Percentiles rank a stretch among this genome's conserved stretches.
Conservation (phyloP, 1,140 invertebrate species). For the Colletes latitarsis region DNA sequence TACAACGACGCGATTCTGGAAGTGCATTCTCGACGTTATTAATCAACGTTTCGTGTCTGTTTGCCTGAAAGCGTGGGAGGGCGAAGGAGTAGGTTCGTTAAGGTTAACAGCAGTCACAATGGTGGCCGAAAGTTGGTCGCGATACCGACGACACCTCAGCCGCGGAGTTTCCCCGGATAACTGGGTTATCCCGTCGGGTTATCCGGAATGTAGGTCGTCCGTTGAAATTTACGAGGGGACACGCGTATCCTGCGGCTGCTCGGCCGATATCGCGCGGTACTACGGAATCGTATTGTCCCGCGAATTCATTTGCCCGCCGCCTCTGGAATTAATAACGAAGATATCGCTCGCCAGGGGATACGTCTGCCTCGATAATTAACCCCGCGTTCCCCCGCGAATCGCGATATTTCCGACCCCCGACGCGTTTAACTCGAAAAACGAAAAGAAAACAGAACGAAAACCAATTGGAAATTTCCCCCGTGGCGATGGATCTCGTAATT, state of each 20-base stretch:
- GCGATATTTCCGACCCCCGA: no score
- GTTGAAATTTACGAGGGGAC: slow-evolving; percentile 46
- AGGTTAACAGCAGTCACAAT: slow-evolving; percentile 19
- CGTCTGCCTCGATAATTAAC: no score
- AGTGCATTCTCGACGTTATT: no score
- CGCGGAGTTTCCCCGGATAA: slow-evolving; percentile 36
- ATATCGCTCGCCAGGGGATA: neutral
- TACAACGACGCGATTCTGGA: no score
- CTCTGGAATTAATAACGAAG: slow-evolving; percentile 29
- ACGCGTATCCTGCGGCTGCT: neutral
- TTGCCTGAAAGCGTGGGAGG: no score
- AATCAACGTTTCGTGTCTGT: no score
- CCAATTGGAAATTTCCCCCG: no score
- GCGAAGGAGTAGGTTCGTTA: neutral
- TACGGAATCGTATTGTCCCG: slow-evolving; percentile 9
- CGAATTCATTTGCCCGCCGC: neutral
- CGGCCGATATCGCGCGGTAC: neutral
- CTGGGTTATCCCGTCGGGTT: slow-evolving; percentile 35
- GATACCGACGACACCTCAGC: slow-evolving; percentile 23
- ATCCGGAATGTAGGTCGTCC: slow-evolving; percentile 31
- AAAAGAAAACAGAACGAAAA: no score
- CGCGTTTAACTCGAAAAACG: no score
- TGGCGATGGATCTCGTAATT: no score
- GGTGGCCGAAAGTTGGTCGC: slow-evolving; percentile 13
- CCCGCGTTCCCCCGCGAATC: no score